These are phyloP conservation scores for Gulo gulo DNA, from an alignment of 2,113 vertebrate species.

Conservation along the genomic window DNA sequence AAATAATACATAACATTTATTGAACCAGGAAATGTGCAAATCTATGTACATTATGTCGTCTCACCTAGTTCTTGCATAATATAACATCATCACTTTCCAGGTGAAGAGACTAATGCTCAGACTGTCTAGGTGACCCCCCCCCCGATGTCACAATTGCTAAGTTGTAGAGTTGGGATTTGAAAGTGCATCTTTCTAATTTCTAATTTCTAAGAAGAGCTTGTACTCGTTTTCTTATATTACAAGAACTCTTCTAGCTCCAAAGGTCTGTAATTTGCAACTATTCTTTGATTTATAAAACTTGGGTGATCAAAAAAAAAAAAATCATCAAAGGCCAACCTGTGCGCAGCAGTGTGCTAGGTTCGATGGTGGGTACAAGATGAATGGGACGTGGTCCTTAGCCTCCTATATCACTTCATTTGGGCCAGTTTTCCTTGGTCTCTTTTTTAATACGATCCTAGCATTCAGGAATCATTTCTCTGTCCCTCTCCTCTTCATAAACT, in stretches of 20 bases:
- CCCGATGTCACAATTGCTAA: neutral
- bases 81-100: neutral
- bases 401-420: neutral
- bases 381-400: neutral
- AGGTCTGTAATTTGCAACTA: neutral
- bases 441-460: conserved; percentile 21
- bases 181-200: conserved; percentile 16
- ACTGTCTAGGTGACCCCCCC: neutral
- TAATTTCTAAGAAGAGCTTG: neutral
- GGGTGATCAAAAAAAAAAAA: neutral
- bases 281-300: conserved; percentile 33
- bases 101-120: neutral
- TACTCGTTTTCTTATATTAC: neutral
- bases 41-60: neutral
- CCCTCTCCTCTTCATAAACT: conserved; percentile 43
- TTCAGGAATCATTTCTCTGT: neutral
- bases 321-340: neutral
- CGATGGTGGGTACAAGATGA: neutral
- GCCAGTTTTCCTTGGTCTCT: neutral
- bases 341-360: neutral
- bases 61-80: neutral
- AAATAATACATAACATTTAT: conserved; percentile 37
- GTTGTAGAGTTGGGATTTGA: neutral
- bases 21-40: conserved; percentile 28
- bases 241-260: neutral